A percentile compares a stretch with the other conserved stretches of the same genome.
Evolutionary conservation across 2,797 vertebrate genomes (phyloP).

Genomic region (Acanthopagrus latus): DNA sequence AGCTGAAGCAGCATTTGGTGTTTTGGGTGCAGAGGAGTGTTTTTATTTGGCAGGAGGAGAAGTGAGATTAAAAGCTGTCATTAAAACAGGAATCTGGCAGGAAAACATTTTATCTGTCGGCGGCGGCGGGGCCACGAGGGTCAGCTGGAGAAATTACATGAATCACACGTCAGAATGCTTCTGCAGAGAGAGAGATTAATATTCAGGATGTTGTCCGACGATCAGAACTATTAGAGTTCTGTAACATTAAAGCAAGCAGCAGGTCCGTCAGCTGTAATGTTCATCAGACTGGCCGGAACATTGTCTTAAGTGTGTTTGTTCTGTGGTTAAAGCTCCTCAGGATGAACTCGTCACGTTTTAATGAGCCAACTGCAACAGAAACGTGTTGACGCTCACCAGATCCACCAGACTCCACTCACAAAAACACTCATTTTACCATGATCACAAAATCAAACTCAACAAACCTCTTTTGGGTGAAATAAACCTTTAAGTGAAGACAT

Average conservation of each 20-base stretch:
- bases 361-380: no score
- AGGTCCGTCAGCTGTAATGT: no score
- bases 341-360: no score
- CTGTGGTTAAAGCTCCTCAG: no score
- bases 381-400: no score
- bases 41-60: conserved; percentile 56
- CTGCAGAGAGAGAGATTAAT: neutral
- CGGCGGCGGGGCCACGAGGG: conserved; percentile 6
- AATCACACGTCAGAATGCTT: neutral
- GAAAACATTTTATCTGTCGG: neutral
- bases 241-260: neutral
- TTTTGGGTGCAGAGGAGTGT: conserved; percentile 40
- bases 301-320: no score
- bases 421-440: no score
- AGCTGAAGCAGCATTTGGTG: conserved; percentile 44
- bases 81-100: conserved; percentile 38
- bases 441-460: no score
- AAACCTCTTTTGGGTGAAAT: no score
- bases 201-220: neutral
- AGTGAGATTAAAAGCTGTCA: conserved; percentile 50
- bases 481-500: no score
- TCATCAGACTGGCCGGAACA: neutral
- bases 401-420: no score
- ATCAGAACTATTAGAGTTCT: neutral
- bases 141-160: conserved; percentile 3